Percentiles rank a stretch among this genome's conserved stretches.
These are phyloP conservation scores for Eulemur macaco DNA, from an alignment of 2,113 vertebrate species.

Conservation along the genomic window DNA sequence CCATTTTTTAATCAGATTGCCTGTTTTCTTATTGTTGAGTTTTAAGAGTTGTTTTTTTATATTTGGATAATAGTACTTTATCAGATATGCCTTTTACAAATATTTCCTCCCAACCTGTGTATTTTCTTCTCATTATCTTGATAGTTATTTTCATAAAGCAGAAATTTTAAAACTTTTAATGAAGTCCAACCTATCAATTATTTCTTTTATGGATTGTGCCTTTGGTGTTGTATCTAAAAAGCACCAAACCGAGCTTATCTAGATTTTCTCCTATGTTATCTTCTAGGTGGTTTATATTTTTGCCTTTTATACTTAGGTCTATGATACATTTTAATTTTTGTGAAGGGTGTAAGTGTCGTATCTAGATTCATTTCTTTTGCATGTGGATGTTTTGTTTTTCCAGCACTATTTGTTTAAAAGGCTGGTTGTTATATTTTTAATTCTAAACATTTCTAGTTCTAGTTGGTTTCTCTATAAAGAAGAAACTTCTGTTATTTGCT, in stretches of 20 bases:
- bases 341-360: neutral
- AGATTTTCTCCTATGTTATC: neutral
- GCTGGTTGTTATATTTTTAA: neutral
- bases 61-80: neutral
- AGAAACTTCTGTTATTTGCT: neutral
- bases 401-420: neutral
- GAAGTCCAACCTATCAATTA: neutral
- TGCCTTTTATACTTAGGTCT: neutral
- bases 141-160: neutral
- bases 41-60: neutral
- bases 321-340: neutral
- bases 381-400: neutral
- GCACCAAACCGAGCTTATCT: neutral
- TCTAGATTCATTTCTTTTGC: neutral
- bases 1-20: neutral
- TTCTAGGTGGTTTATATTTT: neutral
- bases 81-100: neutral
- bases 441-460: neutral
- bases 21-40: neutral
- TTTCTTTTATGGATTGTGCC: neutral
- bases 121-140: neutral
- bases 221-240: neutral
- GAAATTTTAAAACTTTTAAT: neutral
- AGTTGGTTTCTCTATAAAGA: neutral
- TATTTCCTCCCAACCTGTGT: neutral